These are phyloP conservation scores for Cynaeus angustus DNA, from an alignment of 2,888 invertebrate species.

Conservation along the genomic window DNA sequence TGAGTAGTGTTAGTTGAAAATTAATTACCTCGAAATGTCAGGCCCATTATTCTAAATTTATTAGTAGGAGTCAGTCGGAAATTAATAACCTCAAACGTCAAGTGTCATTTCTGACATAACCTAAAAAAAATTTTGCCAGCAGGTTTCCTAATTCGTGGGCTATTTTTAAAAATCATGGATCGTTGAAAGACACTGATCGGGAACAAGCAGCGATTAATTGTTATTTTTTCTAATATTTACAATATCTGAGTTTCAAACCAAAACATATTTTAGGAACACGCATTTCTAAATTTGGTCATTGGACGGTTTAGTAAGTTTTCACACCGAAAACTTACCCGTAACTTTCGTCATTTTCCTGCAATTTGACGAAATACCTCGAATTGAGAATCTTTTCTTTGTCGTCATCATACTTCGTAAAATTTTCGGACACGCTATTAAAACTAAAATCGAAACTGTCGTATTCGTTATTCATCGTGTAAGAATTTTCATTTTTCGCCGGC, in stretches of 20 bases:
- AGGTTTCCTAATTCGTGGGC: background rate
- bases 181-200: slow-evolving; percentile 1
- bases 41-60: background rate
- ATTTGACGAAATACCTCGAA: slow-evolving; percentile 69
- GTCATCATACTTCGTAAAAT: slow-evolving; percentile 61
- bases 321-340: slow-evolving; percentile 69
- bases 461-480: slow-evolving; percentile 72
- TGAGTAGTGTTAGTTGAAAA: background rate
- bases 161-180: background rate
- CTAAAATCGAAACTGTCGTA: slow-evolving; percentile 69
- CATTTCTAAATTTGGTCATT: slow-evolving; percentile 64
- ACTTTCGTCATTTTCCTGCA: slow-evolving; percentile 71
- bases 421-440: slow-evolving; percentile 73
- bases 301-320: slow-evolving; percentile 21
- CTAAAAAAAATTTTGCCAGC: background rate
- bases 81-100: slow-evolving; percentile 5
- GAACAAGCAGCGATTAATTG: slow-evolving; percentile 1
- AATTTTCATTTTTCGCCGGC: slow-evolving; percentile 57
- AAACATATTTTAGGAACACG: slow-evolving; percentile 54
- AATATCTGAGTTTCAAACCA: slow-evolving; percentile 49
- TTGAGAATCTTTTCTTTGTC: slow-evolving; percentile 64
- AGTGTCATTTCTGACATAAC: background rate
- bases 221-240: slow-evolving; percentile 1
- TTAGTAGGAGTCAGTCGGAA: background rate
- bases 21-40: background rate